Base-by-base conservation (phyloP, 53 echinoderm and acorn worm species). In the Paracentrotus lividus region DNA sequence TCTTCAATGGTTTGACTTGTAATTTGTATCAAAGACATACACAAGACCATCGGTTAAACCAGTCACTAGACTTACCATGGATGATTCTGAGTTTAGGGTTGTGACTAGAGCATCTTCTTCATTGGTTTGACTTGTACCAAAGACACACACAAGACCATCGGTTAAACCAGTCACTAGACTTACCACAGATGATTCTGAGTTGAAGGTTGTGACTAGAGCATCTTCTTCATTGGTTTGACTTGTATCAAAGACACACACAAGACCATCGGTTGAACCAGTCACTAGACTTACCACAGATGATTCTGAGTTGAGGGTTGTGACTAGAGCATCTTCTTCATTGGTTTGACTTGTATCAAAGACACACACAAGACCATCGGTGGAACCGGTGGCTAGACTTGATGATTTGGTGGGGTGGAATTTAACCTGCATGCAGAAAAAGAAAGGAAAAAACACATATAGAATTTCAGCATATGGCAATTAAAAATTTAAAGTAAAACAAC, bases 111-210 rank as follows among this genome's bases (percentile, higher is more conserved):
- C 97, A 91, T 98, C 99, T 53, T 98, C 97, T 86, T 98, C 99
- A 87, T 97, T 98, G 49, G 92, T 98, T 90, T 98, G 96, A 92
- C 99, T 96, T 56, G 97, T 98, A 75, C 97, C 99, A 93, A 98
- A 98, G 59, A 98, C 96, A 92, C 99, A 98, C 23, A 98, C 97
- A 72, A 97, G 93, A 32, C 97, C 99, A 54, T 97, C 99, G 0
- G 99, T 98, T 0, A 97, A 98, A 27, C 99, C 99, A 3, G 98
- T 98, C 1, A 97, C 97, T 42, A 97, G 92, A 81, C 81, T 45
- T 95, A 98, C 99, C 96, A 98, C 99, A 24, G 99, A 97, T 60
- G 98, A 98, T 76, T 98, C 99, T 34, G 97, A 96, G 77, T 98
- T 98, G 7, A 97, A 96, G 5, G 99, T 98, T 1, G 99, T 98